Evolutionary conservation across 1,140 invertebrate genomes (phyloP).

Genomic region (Drosophila albomicans): DNA sequence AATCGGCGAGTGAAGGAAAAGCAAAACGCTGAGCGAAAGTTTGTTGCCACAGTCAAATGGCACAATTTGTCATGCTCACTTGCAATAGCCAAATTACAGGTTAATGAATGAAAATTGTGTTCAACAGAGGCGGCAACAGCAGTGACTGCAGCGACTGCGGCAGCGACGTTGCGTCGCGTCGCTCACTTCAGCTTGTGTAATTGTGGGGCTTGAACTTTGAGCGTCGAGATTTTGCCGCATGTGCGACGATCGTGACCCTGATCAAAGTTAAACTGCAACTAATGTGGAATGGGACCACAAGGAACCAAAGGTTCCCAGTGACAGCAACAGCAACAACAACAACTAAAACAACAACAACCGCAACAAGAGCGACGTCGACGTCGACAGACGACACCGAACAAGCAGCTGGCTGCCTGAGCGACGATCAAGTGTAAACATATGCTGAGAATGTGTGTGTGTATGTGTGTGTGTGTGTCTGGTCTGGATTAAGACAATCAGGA

Average conservation of each 20-base stretch:
- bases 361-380: slow-evolving; percentile 22
- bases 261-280: slow-evolving; percentile 50
- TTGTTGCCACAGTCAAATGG: slow-evolving; percentile 14
- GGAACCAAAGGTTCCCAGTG: slow-evolving; percentile 37
- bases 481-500: slow-evolving; percentile 70
- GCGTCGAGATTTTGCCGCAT: slow-evolving; percentile 13
- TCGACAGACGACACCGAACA: not conserved
- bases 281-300: slow-evolving; percentile 24
- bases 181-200: slow-evolving; percentile 2
- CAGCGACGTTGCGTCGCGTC: not conserved
- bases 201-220: slow-evolving; percentile 41
- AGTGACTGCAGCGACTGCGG: not conserved
- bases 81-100: slow-evolving; percentile 36
- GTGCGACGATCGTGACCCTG: slow-evolving; percentile 45
- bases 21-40: slow-evolving; percentile 20
- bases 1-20: not conserved
- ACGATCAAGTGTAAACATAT: slow-evolving; percentile 12
- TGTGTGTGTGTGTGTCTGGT: not conserved
- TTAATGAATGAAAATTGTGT: slow-evolving; percentile 56
- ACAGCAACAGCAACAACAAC: not conserved
- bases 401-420: too few species aligned
- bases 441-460: not conserved
- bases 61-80: slow-evolving; percentile 7
- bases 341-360: too few species aligned
- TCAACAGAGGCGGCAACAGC: slow-evolving; percentile 13